phyloP scores from a whole-genome alignment of 2,797 vertebrate species.

The Hydrocynus forskahlii region DNA sequence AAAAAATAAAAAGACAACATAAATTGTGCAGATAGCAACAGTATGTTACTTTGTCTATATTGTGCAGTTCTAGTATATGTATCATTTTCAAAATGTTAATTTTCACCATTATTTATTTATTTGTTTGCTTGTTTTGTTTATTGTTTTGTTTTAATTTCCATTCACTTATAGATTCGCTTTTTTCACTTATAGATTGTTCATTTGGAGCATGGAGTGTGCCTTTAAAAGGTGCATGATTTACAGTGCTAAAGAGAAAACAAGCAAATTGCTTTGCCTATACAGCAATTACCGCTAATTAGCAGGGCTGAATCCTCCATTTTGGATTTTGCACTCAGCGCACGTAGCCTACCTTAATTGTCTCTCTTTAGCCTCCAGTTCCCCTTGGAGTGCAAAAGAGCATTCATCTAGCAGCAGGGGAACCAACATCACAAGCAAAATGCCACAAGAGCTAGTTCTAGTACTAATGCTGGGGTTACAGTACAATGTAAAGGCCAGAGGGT shows the following conservation, averaged over 20 bases:
- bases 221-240: slow-evolving; percentile 48
- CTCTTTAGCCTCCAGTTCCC: slow-evolving; percentile 18
- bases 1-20: too few relatives aligned
- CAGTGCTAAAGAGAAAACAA: slow-evolving; percentile 61
- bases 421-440: slow-evolving; percentile 6
- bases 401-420: slow-evolving; percentile 36
- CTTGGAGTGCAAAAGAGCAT: slow-evolving; percentile 38
- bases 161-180: too few relatives aligned
- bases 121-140: too few relatives aligned
- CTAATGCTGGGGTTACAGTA: slow-evolving; percentile 16
- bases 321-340: slow-evolving; percentile 63
- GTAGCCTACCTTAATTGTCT: slow-evolving; percentile 52
- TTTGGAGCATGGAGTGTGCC: not conserved
- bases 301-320: slow-evolving; percentile 58
- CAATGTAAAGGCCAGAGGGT: slow-evolving; percentile 5
- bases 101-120: too few relatives aligned
- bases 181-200: too few relatives aligned
- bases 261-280: slow-evolving; percentile 63
- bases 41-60: too few relatives aligned
- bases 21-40: too few relatives aligned
- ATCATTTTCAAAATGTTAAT: too few relatives aligned
- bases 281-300: slow-evolving; percentile 77
- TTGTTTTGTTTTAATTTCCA: too few relatives aligned
- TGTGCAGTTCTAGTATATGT: too few relatives aligned
- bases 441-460: slow-evolving; percentile 31